Percentiles rank a stretch among this genome's conserved stretches.
Conservation (phyloP, 2,797 vertebrate genomes). For the Clarias fuscus region DNA sequence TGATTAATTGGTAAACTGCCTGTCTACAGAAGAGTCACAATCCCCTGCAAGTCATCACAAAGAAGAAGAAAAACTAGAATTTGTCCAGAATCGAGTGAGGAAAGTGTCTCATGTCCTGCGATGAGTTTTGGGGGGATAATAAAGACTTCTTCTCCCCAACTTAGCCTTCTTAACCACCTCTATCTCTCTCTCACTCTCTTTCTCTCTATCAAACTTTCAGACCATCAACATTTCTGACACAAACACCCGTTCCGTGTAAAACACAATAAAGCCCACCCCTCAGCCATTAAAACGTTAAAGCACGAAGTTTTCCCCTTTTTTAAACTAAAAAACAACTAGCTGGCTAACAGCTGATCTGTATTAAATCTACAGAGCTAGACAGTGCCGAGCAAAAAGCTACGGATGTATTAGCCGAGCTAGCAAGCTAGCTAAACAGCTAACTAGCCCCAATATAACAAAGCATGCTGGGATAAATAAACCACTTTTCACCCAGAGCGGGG, state of each 20-base stretch:
- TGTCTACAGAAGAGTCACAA: neutral
- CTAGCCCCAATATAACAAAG: slow-evolving; percentile 64
- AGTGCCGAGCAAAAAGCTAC: slow-evolving; percentile 48
- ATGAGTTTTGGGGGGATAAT: neutral
- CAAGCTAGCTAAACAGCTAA: slow-evolving; percentile 55
- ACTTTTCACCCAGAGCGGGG: neutral
- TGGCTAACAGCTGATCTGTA: slow-evolving; percentile 64
- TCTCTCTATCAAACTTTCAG: slow-evolving; percentile 2
- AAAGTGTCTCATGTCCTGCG: neutral
- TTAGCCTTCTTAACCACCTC: neutral
- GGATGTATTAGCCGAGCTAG: slow-evolving; percentile 61
- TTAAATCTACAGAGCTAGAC: slow-evolving; percentile 33
- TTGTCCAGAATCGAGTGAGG: neutral
- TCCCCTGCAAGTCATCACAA: no score
- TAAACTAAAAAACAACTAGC: slow-evolving; percentile 33
- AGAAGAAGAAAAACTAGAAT: neutral
- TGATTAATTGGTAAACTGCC: neutral
- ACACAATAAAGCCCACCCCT: neutral
- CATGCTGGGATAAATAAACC: slow-evolving; percentile 50
- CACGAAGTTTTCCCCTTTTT: neutral
- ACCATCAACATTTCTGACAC: neutral
- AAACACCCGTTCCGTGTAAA: neutral
- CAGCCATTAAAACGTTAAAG: neutral
- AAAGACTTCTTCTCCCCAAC: neutral
- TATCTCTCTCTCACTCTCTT: neutral